Evolutionary conservation across 2,797 vertebrate species (phyloP).

Genomic region (Danionella dracula): DNA sequence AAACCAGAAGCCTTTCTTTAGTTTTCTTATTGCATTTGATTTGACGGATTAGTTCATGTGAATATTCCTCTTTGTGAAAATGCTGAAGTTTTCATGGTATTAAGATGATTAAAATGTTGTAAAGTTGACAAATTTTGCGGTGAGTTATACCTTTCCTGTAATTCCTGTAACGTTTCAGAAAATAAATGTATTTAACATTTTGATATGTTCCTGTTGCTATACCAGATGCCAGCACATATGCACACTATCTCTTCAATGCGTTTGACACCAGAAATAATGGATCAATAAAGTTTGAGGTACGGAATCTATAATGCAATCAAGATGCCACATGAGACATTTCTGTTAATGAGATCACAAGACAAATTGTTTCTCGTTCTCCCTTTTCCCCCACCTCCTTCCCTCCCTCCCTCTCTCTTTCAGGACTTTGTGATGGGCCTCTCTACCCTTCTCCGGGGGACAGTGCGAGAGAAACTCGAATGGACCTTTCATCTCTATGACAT

Average conservation of each 20-base stretch:
- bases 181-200: not conserved
- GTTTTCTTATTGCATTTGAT: too few relatives aligned
- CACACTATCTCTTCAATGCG: constrained; percentile 95
- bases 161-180: too few relatives aligned
- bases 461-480: constrained; percentile 94
- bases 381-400: too few relatives aligned
- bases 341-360: not conserved
- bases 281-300: constrained; percentile 96
- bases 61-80: too few relatives aligned
- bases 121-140: too few relatives aligned
- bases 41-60: too few relatives aligned
- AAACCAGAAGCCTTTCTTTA: too few relatives aligned
- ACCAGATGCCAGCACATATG: constrained; percentile 93
- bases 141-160: not conserved
- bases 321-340: not conserved
- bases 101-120: too few relatives aligned
- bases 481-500: constrained; percentile 97
- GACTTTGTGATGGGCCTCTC: constrained; percentile 95
- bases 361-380: too few relatives aligned
- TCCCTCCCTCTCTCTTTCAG: constrained; percentile 54
- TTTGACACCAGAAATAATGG: constrained; percentile 92
- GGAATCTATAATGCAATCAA: not conserved
- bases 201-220: constrained; percentile 33
- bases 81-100: too few relatives aligned
- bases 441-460: constrained; percentile 84